Conservation (phyloP, 2,797 vertebrate genomes). For the Anguilla anguilla region DNA sequence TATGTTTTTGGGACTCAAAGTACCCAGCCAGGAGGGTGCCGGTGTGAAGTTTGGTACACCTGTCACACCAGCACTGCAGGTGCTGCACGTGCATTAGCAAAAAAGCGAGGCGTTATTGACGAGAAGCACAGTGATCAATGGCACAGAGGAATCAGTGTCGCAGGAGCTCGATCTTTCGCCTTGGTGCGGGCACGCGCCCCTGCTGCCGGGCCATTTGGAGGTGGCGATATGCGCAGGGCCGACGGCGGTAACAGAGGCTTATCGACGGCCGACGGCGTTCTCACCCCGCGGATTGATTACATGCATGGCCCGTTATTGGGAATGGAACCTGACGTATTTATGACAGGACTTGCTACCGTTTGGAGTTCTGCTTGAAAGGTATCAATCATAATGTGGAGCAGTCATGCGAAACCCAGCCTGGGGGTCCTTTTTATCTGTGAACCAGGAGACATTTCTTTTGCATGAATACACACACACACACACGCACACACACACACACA, state of each 20-base stretch:
- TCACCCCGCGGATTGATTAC: slow-evolving; percentile 73
- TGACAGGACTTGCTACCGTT: slow-evolving; percentile 50
- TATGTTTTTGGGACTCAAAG: neutral
- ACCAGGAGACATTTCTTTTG: neutral
- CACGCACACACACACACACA: too few species aligned
- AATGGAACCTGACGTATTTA: slow-evolving; percentile 63
- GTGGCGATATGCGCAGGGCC: slow-evolving; percentile 69
- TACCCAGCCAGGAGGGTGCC: neutral
- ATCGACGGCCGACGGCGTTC: slow-evolving; percentile 67
- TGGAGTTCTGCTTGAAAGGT: slow-evolving; percentile 60
- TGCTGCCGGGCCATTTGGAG: slow-evolving; percentile 63
- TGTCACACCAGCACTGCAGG: slow-evolving; percentile 31
- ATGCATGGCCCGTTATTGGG: slow-evolving; percentile 68
- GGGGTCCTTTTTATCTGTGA: neutral
- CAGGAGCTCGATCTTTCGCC: slow-evolving; percentile 58
- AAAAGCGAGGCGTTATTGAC: slow-evolving; percentile 71
- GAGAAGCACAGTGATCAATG: slow-evolving; percentile 68
- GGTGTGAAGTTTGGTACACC: neutral
- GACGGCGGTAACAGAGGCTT: slow-evolving; percentile 73
- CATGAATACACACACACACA: neutral
- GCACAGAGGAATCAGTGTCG: slow-evolving; percentile 53
- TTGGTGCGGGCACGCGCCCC: slow-evolving; percentile 53
- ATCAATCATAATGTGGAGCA: slow-evolving; percentile 62
- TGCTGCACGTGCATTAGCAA: slow-evolving; percentile 51
- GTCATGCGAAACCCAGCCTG: neutral